phyloP scores from a whole-genome alignment of 92 coral and sea anemone species.

The Parazoanthus swiftii region DNA sequence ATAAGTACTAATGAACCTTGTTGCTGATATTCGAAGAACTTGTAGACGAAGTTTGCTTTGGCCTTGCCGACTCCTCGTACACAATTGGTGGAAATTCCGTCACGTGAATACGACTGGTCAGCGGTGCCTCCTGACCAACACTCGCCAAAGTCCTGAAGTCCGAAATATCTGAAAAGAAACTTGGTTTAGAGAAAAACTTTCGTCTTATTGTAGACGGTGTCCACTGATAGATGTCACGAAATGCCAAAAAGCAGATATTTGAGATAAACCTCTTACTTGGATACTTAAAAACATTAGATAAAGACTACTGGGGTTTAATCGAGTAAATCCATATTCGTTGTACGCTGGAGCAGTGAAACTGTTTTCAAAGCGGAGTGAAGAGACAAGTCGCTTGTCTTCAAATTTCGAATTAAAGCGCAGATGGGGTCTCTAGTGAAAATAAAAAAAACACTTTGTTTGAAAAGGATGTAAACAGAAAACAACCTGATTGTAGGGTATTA shows the following conservation, averaged over 20 bases:
- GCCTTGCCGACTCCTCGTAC: slow-evolving; percentile 67
- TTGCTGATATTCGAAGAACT: slow-evolving; percentile 57
- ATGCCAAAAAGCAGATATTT: background rate
- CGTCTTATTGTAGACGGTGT: background rate
- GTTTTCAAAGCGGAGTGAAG: too few relatives aligned
- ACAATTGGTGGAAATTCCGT: slow-evolving; percentile 65
- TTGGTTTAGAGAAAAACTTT: background rate
- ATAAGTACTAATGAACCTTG: slow-evolving; percentile 46
- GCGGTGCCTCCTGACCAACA: slow-evolving; percentile 81
- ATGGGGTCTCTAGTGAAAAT: too few relatives aligned
- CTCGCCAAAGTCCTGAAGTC: slow-evolving; percentile 69
- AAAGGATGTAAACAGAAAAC: background rate
- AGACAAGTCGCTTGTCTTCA: too few relatives aligned
- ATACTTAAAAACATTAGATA: too few relatives aligned
- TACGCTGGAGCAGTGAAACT: too few relatives aligned
- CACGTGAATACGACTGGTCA: slow-evolving; percentile 64
- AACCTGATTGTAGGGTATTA: background rate
- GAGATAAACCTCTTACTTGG: too few relatives aligned
- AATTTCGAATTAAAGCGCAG: too few relatives aligned
- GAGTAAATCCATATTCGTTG: too few relatives aligned
- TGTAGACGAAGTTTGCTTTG: slow-evolving; percentile 70
- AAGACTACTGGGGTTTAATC: too few relatives aligned
- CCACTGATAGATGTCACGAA: background rate
- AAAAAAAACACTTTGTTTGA: too few relatives aligned
- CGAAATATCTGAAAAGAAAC: slow-evolving; percentile 58